A percentile compares a stretch with the other conserved stretches of the same genome.
phyloP scores from a whole-genome alignment of 2,888 invertebrate species.

The Stenodema calcarata region DNA sequence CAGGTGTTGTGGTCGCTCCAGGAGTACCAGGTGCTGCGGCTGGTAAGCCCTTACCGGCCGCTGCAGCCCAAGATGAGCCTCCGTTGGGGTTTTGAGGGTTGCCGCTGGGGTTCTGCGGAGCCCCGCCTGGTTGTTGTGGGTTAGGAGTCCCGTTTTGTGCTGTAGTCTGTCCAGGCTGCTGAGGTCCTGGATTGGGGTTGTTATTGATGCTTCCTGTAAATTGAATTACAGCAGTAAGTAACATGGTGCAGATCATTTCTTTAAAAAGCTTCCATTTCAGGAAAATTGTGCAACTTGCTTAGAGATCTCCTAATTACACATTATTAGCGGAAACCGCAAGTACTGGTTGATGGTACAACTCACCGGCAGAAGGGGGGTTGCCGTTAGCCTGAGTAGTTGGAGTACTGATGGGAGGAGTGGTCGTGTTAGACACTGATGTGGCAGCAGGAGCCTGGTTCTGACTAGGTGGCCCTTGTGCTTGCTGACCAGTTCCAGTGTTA shows the following conservation, averaged over 20 bases:
- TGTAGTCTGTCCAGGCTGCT: conserved; percentile 16
- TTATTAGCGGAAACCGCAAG: no score
- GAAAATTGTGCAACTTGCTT: neutral
- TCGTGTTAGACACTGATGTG: conserved; percentile 38
- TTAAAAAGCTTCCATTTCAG: neutral
- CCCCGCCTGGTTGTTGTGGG: neutral
- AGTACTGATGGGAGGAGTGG: conserved; percentile 39
- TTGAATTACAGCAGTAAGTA: neutral
- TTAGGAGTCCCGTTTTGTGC: conserved; percentile 7
- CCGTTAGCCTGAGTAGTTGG: conserved; percentile 24
- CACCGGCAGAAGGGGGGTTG: neutral
- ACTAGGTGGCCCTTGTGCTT: conserved; percentile 55
- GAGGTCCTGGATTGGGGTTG: neutral
- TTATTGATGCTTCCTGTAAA: neutral
- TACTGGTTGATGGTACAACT: no score
- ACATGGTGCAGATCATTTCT: neutral
- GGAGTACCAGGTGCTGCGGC: conserved; percentile 46
- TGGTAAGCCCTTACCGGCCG: conserved; percentile 42
- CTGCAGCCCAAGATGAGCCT: conserved; percentile 35
- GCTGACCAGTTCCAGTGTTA: conserved; percentile 49
- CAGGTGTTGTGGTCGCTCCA: conserved; percentile 60
- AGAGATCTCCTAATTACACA: no score
- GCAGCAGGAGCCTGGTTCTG: conserved; percentile 54
- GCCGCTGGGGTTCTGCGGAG: conserved; percentile 1
- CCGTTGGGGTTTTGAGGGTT: conserved; percentile 3